These are phyloP conservation scores for Synanthedon andrenaeformis DNA, from an alignment of 2,888 invertebrate genomes.

Conservation along the genomic window DNA sequence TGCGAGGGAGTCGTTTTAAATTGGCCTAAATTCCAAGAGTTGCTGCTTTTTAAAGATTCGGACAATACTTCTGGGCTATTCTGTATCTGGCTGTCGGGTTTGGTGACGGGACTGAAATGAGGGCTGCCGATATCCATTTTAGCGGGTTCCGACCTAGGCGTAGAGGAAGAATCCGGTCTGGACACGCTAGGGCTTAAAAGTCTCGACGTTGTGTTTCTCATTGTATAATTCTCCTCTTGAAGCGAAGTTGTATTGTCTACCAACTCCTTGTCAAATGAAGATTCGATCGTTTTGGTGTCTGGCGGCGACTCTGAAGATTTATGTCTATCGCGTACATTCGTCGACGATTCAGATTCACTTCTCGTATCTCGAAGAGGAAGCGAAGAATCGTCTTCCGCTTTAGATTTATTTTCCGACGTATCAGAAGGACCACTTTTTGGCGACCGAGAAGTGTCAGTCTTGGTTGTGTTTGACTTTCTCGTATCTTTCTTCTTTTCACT, in stretches of 20 bases:
- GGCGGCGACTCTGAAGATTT: conserved; percentile 28
- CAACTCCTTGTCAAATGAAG: conserved; percentile 22
- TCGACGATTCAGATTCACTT: conserved; percentile 33
- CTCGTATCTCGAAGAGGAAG: conserved; percentile 50
- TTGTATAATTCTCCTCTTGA: conserved; percentile 28
- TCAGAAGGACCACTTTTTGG: conserved; percentile 23
- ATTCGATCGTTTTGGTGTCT: conserved; percentile 31
- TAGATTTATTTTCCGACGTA: conserved; percentile 25
- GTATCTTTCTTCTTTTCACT: conserved; percentile 25
- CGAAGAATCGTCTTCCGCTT: conserved; percentile 34
- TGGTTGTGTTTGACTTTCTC: conserved; percentile 37
- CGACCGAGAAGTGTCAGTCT: conserved; percentile 25
- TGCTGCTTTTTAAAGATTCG: conserved; percentile 40
- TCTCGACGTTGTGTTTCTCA: conserved; percentile 37
- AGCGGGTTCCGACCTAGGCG: conserved; percentile 44
- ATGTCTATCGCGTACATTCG: conserved; percentile 22
- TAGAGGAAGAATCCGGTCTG: conserved; percentile 57
- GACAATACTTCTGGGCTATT: conserved; percentile 52
- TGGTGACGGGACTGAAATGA: conserved; percentile 54
- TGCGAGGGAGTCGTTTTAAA: conserved; percentile 58
- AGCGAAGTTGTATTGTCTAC: conserved; percentile 19
- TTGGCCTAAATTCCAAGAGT: conserved; percentile 52
- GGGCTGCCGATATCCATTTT: conserved; percentile 50
- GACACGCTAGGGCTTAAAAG: conserved; percentile 49
- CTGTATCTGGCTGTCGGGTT: conserved; percentile 61